Base-by-base conservation (phyloP, 2,888 invertebrate genomes). In the Carterocephalus palaemon region DNA sequence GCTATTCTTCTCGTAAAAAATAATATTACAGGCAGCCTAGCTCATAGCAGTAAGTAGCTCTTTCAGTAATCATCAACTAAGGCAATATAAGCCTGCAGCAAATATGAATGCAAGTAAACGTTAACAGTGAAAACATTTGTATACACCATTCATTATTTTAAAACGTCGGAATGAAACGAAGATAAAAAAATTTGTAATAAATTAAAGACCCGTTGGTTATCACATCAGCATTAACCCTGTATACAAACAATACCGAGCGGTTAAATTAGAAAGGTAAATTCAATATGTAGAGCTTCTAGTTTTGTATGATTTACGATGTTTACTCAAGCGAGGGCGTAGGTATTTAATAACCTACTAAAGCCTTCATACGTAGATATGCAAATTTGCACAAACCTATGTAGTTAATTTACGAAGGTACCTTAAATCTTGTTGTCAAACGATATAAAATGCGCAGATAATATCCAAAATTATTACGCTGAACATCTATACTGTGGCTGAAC, bases 271-370 rank as follows among this genome's bases (percentile, higher is more conserved):
- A 75, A 74, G 67, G 71, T 75, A 78, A 78, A 78, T 77, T 74
- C 63, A 65, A 67, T 70, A 67, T 68, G 66, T 67, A 62, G 61
- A 73, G 64, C 65, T 64, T 62, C 67, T 76, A 75, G 73, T 76
- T 76, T 68, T 70, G 71, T 72, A 63, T 77, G 77, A 80, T 80
- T 79, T 78, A 80, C 67, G 70, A 69, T 74, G 75, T 75, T 75
- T 76, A 64, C 71, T 70, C 60, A 71, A 67, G 70, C 69, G 62
- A 65, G 67, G 67, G 67, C 61, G 62, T n/a, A n/a, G n/a, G n/a
- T 75, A 72, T 74, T 76, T 78, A 78, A 79, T 78, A 77, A 75
- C 72, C 69, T 64, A 63, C 65, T 67, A 64, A 72, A 71, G 70
- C 70, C 23, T 24, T 32, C 24, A 41, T 55, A 56, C 65, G 63